Evolutionary conservation across 2,113 vertebrate species (phyloP), one percentile per base, ranked within the genome.

Genomic region (Saguinus midas): DNA sequence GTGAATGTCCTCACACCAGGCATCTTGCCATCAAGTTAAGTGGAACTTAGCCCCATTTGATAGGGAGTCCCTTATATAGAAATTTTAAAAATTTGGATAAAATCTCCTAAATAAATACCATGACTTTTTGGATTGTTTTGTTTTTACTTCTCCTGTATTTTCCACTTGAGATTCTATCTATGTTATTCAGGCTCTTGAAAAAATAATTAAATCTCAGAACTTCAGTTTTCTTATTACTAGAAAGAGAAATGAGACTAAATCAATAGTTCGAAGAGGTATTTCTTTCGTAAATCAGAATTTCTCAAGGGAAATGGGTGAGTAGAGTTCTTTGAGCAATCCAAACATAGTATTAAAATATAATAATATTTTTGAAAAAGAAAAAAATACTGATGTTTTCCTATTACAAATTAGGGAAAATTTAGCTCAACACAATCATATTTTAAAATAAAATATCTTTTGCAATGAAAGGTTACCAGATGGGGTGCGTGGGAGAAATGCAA

Each of bases 381-480:
- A 64, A 27, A 43, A 16, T 17, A 7, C 6, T 48, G 43, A 27
- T 10, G 13, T 45, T 89, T 92, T 43, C 9, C 52, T 25, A 29
- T 84, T 75, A 85, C 5, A 66, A 79, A 43, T 8, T 68, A 70
- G 3, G 78, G 13, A 82, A 83, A 72, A 14, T 91, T 93, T 27
- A 91, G 70, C n/a, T 95, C 8, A 79, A 21, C 43, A 93, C 58
- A 70, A 55, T 91, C 6, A 96, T 76, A 84, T 84, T 75, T 90
- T 64, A 90, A 93, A 83, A 50, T 27, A 76, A 1, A 23, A 2
- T 27, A 57, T 32, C 52, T 75, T 90, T 85, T 35, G 1, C 17
- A 58, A 66, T 61, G 58, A 94, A 23, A 25, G 40, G 58, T 2
- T 40, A 40, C 7, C 20, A 85, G 61, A n/a, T 58, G 23, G n/a